A percentile compares a stretch with the other conserved stretches of the same genome.
phyloP scores from a whole-genome alignment of 2,797 vertebrate genomes.

The Poecilia picta region DNA sequence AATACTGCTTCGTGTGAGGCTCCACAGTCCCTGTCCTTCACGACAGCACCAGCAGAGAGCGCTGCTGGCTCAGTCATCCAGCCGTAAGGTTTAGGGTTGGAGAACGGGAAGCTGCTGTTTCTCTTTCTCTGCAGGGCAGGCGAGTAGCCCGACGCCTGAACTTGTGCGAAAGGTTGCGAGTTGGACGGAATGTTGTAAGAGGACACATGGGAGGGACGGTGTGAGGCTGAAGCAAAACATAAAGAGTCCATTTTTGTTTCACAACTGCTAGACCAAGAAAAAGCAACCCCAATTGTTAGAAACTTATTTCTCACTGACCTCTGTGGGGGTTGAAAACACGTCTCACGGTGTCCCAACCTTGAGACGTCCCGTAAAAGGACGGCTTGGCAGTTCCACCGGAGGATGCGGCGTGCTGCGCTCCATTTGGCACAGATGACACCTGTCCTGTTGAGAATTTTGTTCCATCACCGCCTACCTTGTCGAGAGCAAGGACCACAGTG shows the following conservation, averaged over 20 bases:
- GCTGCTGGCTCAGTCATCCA: slow-evolving; percentile 80
- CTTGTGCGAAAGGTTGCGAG: slow-evolving; percentile 75
- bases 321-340: slow-evolving; percentile 82
- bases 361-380: slow-evolving; percentile 46
- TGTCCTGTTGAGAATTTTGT: slow-evolving; percentile 75
- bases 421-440: slow-evolving; percentile 67
- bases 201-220: slow-evolving; percentile 74
- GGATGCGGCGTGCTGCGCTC: slow-evolving; percentile 80
- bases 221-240: slow-evolving; percentile 61
- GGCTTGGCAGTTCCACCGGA: slow-evolving; percentile 73
- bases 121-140: slow-evolving; percentile 79
- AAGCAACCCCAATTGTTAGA: not conserved
- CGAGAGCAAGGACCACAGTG: slow-evolving; percentile 86
- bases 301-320: slow-evolving; percentile 59
- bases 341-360: slow-evolving; percentile 81
- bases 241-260: not conserved
- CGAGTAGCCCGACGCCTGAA: slow-evolving; percentile 71
- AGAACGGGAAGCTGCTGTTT: slow-evolving; percentile 61
- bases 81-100: slow-evolving; percentile 63
- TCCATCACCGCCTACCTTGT: slow-evolving; percentile 82
- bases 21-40: slow-evolving; percentile 81
- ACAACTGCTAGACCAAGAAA: not conserved
- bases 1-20: slow-evolving; percentile 73
- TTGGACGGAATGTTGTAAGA: slow-evolving; percentile 75
- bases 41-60: slow-evolving; percentile 82